These are phyloP conservation scores for Leucopsar rothschildi DNA, from an alignment of 2,113 vertebrate genomes.

Conservation along the genomic window DNA sequence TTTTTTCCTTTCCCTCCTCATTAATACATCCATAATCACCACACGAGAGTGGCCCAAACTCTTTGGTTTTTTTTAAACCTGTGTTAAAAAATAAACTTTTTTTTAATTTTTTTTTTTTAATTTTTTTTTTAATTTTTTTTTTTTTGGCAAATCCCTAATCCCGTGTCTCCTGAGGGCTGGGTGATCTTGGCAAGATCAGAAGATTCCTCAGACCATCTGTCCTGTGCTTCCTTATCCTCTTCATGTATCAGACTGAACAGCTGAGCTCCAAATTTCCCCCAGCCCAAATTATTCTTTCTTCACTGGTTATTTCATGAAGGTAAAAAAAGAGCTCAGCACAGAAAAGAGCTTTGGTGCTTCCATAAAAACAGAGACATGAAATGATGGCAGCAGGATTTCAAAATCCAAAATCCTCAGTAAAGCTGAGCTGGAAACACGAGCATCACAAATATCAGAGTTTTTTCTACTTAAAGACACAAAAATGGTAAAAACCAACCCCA, in stretches of 20 bases:
- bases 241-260: neutral
- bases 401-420: neutral
- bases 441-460: neutral
- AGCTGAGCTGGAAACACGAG: fast-evolving
- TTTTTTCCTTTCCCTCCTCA: neutral
- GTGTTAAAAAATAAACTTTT: neutral
- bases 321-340: neutral
- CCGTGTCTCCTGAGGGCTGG: neutral
- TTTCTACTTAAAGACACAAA: neutral
- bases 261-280: neutral
- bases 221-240: neutral
- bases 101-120: neutral
- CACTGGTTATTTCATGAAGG: neutral
- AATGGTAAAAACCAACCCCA: too few species aligned
- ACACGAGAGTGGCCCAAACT: neutral
- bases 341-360: neutral
- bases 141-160: neutral
- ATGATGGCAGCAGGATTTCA: neutral
- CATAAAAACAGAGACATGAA: neutral
- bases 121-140: neutral
- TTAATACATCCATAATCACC: neutral
- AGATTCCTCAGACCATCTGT: conserved; percentile 27
- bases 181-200: conserved; percentile 14
- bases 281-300: neutral
- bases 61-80: neutral